phyloP scores from a whole-genome alignment of 2,888 invertebrate species.

The Tenthredo notha region DNA sequence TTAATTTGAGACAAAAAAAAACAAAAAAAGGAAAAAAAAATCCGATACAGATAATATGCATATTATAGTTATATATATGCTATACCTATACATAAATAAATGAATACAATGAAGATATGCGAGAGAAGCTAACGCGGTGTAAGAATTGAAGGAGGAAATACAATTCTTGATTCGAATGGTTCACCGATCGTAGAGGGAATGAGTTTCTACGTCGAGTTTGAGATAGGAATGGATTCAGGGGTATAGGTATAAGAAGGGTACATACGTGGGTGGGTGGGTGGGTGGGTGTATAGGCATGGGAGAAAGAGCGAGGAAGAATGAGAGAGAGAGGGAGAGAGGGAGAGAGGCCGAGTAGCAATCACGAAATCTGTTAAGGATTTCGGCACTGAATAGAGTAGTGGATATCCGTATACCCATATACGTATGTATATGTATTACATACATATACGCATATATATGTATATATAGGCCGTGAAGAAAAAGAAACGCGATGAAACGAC shows the following conservation, averaged over 20 bases:
- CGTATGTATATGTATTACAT: neutral
- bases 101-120: neutral
- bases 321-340: neutral
- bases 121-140: neutral
- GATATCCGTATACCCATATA: neutral
- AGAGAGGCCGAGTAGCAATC: constrained; percentile 28
- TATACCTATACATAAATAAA: neutral
- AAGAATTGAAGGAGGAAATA: constrained; percentile 32
- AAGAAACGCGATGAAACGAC: neutral
- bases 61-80: no score
- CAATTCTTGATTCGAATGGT: constrained; percentile 28
- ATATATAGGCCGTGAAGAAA: neutral
- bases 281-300: neutral
- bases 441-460: neutral
- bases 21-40: neutral
- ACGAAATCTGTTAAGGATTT: constrained; percentile 32
- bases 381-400: constrained; percentile 6
- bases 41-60: neutral
- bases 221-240: neutral
- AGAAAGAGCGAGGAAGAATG: neutral
- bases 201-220: neutral
- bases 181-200: neutral
- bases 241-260: neutral
- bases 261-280: neutral
- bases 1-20: no score